Evolutionary conservation across 2,888 invertebrate species (phyloP).

Genomic region (Steinernema scapterisci): DNA sequence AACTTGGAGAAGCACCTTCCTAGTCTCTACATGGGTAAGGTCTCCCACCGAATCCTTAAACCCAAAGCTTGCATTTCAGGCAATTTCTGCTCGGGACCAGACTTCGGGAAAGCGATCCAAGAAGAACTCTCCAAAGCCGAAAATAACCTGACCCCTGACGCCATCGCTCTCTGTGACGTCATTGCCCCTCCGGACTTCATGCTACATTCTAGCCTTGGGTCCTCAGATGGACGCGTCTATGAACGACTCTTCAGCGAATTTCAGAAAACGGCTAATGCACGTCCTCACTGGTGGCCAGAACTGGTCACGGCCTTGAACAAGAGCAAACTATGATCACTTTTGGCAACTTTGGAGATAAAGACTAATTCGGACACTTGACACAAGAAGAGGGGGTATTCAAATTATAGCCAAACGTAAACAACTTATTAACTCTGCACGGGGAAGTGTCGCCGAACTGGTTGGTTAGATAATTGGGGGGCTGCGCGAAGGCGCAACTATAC

Average conservation of each 20-base stretch:
- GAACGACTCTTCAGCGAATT: neutral
- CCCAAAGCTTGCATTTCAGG: slow-evolving; percentile 57
- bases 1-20: slow-evolving; percentile 76
- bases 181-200: slow-evolving; percentile 88
- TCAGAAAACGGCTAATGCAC: neutral
- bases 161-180: slow-evolving; percentile 81
- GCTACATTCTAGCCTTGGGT: slow-evolving; percentile 83
- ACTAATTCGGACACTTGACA: too few relatives aligned
- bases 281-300: neutral
- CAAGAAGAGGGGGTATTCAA: too few relatives aligned
- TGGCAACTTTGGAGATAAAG: neutral
- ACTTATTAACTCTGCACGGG: slow-evolving; percentile 5
- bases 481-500: too few relatives aligned
- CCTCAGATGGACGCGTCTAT: slow-evolving; percentile 76
- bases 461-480: too few relatives aligned
- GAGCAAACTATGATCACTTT: neutral
- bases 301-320: neutral
- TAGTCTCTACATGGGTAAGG: slow-evolving; percentile 76
- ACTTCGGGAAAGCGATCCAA: slow-evolving; percentile 73
- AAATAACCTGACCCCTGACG: slow-evolving; percentile 76
- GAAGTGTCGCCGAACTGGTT: too few relatives aligned
- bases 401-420: neutral
- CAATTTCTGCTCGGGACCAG: slow-evolving; percentile 69
- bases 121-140: slow-evolving; percentile 72
- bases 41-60: too few relatives aligned